phyloP scores from a whole-genome alignment of 2,113 vertebrate genomes.

The Phainopepla nitens region DNA sequence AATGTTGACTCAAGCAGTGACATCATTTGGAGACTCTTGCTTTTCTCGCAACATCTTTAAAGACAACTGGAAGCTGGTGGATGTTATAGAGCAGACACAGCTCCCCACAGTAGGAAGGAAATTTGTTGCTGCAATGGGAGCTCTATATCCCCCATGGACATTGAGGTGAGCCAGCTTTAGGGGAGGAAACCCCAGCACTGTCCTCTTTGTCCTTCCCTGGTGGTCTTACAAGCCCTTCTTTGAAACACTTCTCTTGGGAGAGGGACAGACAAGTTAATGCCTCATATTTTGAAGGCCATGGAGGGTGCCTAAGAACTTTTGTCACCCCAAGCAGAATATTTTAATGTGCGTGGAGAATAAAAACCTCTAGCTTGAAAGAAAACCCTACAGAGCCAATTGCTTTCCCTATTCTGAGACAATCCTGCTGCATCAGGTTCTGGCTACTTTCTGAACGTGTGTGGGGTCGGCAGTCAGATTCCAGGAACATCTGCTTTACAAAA shows the following conservation, averaged over 20 bases:
- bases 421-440: accelerated
- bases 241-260: not conserved
- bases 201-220: not conserved
- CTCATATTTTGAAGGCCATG: not conserved
- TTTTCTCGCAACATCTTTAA: constrained; percentile 9
- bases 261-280: not conserved
- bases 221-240: not conserved
- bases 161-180: not conserved
- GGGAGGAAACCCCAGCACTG: not conserved
- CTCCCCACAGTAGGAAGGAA: not conserved
- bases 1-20: constrained; percentile 65
- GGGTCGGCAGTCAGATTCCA: accelerated
- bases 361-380: not conserved
- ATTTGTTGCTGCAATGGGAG: accelerated
- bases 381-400: not conserved
- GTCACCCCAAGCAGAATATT: not conserved
- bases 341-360: not conserved
- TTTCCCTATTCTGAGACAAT: not conserved
- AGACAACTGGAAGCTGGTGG: not conserved
- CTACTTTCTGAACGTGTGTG: accelerated
- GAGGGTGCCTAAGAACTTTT: not conserved
- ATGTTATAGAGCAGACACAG: not conserved
- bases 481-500: not conserved
- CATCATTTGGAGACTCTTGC: constrained; percentile 44
- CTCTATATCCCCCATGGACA: not conserved